Evolutionary conservation across 2,113 vertebrate genomes (phyloP).

Genomic region (Penelope pileata): DNA sequence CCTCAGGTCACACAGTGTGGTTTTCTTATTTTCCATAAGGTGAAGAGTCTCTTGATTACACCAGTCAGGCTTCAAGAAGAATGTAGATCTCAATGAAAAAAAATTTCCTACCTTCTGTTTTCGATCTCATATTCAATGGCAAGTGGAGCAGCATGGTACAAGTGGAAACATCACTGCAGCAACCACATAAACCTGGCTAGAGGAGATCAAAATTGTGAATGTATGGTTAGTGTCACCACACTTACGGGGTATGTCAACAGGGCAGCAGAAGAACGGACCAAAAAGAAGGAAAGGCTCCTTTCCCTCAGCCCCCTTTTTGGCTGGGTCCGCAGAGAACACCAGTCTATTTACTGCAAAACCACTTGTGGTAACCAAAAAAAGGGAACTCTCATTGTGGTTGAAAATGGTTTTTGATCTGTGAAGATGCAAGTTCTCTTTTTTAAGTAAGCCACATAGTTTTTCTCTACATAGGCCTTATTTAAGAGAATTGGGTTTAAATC

Average conservation of each 20-base stretch:
- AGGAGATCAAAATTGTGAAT: not conserved
- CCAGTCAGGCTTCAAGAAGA: not conserved
- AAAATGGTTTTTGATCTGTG: not conserved
- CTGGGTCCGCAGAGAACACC: not conserved
- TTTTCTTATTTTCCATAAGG: not conserved
- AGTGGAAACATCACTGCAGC: fast-evolving
- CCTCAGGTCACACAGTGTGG: not conserved
- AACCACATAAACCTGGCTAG: not conserved
- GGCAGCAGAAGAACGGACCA: not conserved
- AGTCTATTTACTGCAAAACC: not conserved
- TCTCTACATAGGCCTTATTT: not conserved
- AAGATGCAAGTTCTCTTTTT: not conserved
- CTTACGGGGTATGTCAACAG: not conserved
- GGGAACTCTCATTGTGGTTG: not conserved
- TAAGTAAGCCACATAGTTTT: not conserved
- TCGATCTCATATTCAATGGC: not conserved
- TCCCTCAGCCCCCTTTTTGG: not conserved
- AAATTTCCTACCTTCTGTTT: not conserved
- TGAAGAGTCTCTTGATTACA: not conserved
- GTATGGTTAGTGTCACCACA: not conserved
- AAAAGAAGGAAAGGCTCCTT: not conserved
- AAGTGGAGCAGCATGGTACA: not conserved
- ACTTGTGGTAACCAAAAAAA: not conserved
- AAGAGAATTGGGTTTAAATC: not conserved
- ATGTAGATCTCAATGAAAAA: not conserved